Evolutionary conservation across 2,888 invertebrate genomes (phyloP).

Genomic region (Cataglyphis rosenhaueri): DNA sequence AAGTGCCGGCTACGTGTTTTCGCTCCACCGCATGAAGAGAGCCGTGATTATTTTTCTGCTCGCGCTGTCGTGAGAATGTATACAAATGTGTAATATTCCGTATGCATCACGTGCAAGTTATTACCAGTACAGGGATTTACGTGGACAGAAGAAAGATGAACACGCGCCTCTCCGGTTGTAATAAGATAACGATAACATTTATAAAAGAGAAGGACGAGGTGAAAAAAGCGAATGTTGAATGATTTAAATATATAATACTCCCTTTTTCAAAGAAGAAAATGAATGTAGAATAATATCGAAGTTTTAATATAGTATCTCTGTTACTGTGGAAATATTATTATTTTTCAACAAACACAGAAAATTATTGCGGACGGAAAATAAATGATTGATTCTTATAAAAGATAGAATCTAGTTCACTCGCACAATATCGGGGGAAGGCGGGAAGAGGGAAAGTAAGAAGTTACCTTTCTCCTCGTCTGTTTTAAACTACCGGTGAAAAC

Average conservation of each 20-base stretch:
- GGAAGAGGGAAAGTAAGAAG: slow-evolving; percentile 24
- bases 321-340: neutral
- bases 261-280: neutral
- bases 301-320: neutral
- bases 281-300: neutral
- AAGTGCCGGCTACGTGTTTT: slow-evolving; percentile 39
- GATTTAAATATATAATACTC: neutral
- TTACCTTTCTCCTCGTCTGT: slow-evolving; percentile 56
- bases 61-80: slow-evolving; percentile 36
- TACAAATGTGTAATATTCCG: slow-evolving; percentile 29
- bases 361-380: neutral
- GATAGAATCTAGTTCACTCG: slow-evolving; percentile 46
- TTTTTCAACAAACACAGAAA: neutral
- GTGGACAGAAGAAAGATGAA: neutral
- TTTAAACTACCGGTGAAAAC: slow-evolving; percentile 59
- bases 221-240: neutral
- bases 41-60: slow-evolving; percentile 71
- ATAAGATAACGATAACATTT: neutral
- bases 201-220: neutral
- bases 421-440: neutral
- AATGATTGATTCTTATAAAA: neutral
- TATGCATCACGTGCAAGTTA: slow-evolving; percentile 59
- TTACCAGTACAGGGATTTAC: slow-evolving; percentile 58
- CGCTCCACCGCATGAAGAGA: slow-evolving; percentile 64
- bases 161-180: neutral